These are phyloP conservation scores for Shinisaurus crocodilurus DNA, from an alignment of 2,113 vertebrate genomes.

Conservation along the genomic window DNA sequence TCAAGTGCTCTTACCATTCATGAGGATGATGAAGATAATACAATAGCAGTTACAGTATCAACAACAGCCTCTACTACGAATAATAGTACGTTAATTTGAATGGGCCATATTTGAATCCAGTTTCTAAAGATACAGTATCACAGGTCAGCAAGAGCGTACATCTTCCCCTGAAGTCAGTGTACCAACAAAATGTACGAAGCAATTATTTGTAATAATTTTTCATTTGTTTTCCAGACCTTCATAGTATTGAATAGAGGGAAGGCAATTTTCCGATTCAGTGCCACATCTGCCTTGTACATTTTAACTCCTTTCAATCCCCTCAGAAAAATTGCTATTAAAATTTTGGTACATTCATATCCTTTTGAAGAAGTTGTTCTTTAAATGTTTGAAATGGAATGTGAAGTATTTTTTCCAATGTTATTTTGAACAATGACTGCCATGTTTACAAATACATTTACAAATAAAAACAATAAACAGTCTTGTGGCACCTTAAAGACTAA, in stretches of 20 bases:
- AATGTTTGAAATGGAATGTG: background rate
- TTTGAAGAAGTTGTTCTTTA: constrained; percentile 69
- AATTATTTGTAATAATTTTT: constrained; percentile 20
- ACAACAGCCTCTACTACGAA: no score
- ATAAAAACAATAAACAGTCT: no score
- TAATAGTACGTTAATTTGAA: background rate
- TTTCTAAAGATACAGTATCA: background rate
- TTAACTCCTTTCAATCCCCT: constrained; percentile 94
- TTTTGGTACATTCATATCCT: constrained; percentile 99
- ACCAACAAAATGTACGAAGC: background rate
- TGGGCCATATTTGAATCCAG: background rate
- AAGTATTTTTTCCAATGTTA: background rate
- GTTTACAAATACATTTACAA: background rate
- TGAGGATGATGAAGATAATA: background rate
- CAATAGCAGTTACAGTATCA: background rate
- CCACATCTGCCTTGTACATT: constrained; percentile 94
- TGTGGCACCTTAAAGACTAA: no score
- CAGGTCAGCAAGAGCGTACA: background rate
- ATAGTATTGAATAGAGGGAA: constrained; percentile 97
- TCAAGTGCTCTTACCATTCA: background rate
- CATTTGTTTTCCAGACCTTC: constrained; percentile 89
- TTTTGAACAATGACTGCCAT: background rate
- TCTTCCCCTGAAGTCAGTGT: background rate
- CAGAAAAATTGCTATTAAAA: constrained; percentile 94
- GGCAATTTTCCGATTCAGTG: constrained; percentile 95